These are phyloP conservation scores for Parotocinclus haroldoi DNA, from an alignment of 2,797 vertebrate species.

Conservation along the genomic window DNA sequence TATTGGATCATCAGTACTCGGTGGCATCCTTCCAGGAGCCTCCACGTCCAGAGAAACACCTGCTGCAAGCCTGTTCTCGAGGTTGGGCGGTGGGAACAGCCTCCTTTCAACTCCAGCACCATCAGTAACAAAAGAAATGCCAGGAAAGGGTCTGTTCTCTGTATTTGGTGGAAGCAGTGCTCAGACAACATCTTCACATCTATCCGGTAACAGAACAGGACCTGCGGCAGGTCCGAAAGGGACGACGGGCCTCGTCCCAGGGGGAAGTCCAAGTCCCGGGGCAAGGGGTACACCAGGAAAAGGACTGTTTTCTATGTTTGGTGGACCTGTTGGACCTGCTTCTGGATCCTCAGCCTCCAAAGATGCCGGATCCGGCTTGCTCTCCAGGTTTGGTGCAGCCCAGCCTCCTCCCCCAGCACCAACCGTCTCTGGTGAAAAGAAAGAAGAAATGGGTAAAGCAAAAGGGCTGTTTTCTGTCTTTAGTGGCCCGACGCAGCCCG, in stretches of 20 bases:
- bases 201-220: slow-evolving; percentile 10
- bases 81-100: slow-evolving; percentile 72
- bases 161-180: slow-evolving; percentile 64
- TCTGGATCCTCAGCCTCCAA: slow-evolving; percentile 42
- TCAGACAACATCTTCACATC: slow-evolving; percentile 45
- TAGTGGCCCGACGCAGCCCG: slow-evolving; percentile 52
- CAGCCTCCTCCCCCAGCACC: too few species aligned
- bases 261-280: background rate
- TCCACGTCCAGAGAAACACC: slow-evolving; percentile 64
- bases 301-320: slow-evolving; percentile 74
- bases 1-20: slow-evolving; percentile 64
- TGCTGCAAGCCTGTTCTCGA: slow-evolving; percentile 78
- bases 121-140: slow-evolving; percentile 56
- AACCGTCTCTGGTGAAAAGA: too few species aligned
- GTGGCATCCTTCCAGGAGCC: slow-evolving; percentile 69
- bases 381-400: too few species aligned
- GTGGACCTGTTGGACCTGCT: slow-evolving; percentile 53
- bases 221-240: background rate
- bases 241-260: background rate
- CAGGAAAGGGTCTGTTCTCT: slow-evolving; percentile 67
- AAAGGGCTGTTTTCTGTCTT: slow-evolving; percentile 68
- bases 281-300: background rate
- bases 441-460: slow-evolving; percentile 10
- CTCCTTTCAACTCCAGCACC: slow-evolving; percentile 44
- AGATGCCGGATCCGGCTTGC: too few species aligned